Percentiles rank a stretch among this genome's conserved stretches.
phyloP scores from a whole-genome alignment of 1,140 invertebrate genomes.

The Drosophila trapezifrons region DNA sequence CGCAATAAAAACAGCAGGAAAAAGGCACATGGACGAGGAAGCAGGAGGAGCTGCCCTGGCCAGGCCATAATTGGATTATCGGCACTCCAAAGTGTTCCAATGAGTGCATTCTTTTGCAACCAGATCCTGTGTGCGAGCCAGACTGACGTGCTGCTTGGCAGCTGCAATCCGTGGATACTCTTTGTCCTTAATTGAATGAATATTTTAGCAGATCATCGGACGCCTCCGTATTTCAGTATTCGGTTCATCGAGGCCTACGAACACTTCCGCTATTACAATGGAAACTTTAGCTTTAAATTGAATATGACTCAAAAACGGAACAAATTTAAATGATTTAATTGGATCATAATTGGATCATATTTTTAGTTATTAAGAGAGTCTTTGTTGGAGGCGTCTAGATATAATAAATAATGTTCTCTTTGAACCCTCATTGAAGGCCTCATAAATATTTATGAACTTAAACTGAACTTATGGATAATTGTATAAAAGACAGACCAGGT shows the following conservation, averaged over 20 bases:
- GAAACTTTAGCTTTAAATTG: no score
- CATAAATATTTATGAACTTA: no score
- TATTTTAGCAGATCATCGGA: not conserved
- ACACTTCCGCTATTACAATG: no score
- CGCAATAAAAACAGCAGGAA: constrained; percentile 25
- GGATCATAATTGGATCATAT: no score
- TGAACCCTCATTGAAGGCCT: not conserved
- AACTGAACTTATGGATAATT: not conserved
- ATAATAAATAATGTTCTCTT: not conserved
- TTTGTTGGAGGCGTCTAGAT: no score
- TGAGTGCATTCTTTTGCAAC: constrained; percentile 60
- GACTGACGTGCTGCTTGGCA: constrained; percentile 7
- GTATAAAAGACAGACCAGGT: not conserved
- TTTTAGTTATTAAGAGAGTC: no score
- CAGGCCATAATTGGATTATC: constrained; percentile 77
- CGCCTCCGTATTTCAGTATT: no score
- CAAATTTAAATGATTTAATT: not conserved
- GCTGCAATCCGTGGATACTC: constrained; percentile 30
- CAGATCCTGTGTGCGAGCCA: constrained; percentile 30
- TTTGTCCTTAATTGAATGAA: constrained; percentile 20
- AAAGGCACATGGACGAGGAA: constrained; percentile 12
- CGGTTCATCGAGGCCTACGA: no score
- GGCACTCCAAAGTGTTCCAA: constrained; percentile 65
- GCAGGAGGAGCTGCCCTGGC: constrained; percentile 37
- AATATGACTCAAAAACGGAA: no score